These are phyloP conservation scores for Schizopygopsis pylzovi DNA, from an alignment of 2,797 vertebrate species.

Conservation along the genomic window DNA sequence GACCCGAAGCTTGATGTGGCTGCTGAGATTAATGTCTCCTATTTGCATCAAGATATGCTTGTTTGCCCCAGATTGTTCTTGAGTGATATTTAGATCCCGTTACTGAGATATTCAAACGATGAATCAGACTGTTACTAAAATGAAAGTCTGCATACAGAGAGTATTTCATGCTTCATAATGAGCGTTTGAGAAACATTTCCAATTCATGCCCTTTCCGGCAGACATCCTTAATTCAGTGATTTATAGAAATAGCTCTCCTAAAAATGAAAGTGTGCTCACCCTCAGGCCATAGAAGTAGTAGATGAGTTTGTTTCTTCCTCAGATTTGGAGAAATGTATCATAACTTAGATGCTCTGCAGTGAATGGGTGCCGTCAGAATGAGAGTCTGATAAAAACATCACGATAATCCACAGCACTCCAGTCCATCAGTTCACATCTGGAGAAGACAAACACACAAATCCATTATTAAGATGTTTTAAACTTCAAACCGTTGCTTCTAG, in stretches of 20 bases:
- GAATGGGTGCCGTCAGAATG: not conserved
- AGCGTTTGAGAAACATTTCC: constrained; percentile 11
- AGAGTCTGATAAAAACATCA: not conserved
- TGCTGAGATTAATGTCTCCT: constrained; percentile 48
- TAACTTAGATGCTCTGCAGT: not conserved
- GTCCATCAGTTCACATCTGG: not conserved
- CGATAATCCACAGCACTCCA: not conserved
- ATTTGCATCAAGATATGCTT: constrained; percentile 55
- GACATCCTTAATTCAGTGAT: not conserved
- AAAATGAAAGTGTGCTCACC: not conserved
- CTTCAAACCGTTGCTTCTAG: not conserved
- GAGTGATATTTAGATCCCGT: constrained; percentile 56
- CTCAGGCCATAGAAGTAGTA: not conserved
- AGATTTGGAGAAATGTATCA: not conserved
- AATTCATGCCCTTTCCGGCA: not conserved
- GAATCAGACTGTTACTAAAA: not conserved
- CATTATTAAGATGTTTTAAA: not conserved
- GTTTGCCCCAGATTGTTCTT: constrained; percentile 50
- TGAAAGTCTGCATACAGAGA: not conserved
- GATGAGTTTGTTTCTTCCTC: too few relatives aligned
- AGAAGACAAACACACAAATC: not conserved
- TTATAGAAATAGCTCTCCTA: not conserved
- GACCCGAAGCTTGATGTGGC: not conserved
- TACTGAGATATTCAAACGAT: constrained; percentile 42
- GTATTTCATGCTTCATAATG: not conserved